A percentile compares a stretch with the other conserved stretches of the same genome.
phyloP scores from a whole-genome alignment of 2,113 vertebrate species.

The Centrocercus urophasianus region DNA sequence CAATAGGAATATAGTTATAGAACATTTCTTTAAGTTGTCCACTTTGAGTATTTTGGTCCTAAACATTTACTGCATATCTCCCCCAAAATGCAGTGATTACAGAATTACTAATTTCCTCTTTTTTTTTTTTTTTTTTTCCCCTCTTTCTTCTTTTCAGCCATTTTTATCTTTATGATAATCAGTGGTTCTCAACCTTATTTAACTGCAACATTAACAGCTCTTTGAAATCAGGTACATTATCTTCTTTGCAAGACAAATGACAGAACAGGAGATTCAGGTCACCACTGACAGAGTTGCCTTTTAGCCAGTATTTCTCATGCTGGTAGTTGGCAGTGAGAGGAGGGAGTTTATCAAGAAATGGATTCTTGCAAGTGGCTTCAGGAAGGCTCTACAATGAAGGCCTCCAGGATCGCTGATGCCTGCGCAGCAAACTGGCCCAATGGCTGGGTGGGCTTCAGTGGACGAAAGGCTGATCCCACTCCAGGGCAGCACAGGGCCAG shows the following conservation, averaged over 20 bases:
- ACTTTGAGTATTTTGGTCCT: background rate
- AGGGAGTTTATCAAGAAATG: background rate
- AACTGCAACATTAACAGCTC: background rate
- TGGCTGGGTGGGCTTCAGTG: background rate
- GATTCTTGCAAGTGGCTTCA: background rate
- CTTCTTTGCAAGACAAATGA: background rate
- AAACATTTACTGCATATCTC: background rate
- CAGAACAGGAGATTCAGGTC: background rate
- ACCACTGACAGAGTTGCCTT: background rate
- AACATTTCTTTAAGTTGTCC: background rate
- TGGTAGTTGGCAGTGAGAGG: background rate
- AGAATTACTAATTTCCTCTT: background rate
- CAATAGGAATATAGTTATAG: background rate
- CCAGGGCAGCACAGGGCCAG: background rate
- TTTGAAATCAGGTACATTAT: background rate
- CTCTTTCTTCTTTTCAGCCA: background rate
- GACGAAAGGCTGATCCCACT: rapidly evolving
- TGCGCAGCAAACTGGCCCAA: background rate
- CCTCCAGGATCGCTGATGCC: rapidly evolving
- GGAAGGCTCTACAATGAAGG: slow-evolving; percentile 47
- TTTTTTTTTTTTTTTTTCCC: background rate
- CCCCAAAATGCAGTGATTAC: background rate
- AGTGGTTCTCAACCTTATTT: background rate
- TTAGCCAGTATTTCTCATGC: background rate
- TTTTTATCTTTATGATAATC: background rate